These are phyloP conservation scores for Ploceus nigricollis DNA, from an alignment of 2,113 vertebrate species.

Conservation along the genomic window DNA sequence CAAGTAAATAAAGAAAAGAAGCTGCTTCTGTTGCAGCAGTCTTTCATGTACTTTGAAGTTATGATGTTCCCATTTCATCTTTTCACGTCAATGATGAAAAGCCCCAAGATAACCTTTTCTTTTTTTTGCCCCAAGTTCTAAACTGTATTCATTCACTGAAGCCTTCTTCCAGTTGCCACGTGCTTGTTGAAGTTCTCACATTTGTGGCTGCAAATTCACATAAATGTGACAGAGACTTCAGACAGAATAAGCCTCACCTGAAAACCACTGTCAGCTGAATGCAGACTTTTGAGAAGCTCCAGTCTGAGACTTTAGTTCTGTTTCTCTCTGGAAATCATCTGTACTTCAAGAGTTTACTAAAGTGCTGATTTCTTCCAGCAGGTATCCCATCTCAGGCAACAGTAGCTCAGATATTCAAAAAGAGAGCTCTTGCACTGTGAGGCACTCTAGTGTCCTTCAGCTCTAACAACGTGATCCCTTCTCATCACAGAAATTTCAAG, in stretches of 20 bases:
- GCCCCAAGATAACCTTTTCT: not conserved
- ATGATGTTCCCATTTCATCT: not conserved
- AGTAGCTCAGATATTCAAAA: not conserved
- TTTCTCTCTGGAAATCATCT: not conserved
- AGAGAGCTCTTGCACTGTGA: not conserved
- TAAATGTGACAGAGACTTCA: not conserved
- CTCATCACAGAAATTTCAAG: not conserved
- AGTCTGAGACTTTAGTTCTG: not conserved
- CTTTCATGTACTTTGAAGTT: not conserved
- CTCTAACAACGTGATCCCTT: not conserved
- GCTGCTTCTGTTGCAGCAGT: not conserved
- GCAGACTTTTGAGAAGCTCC: not conserved
- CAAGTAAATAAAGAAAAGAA: not conserved
- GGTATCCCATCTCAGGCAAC: not conserved
- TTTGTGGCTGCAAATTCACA: not conserved
- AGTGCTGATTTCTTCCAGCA: not conserved
- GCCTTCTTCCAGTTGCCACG: not conserved
- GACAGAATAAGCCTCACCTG: not conserved
- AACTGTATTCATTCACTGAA: not conserved
- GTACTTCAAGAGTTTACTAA: not conserved
- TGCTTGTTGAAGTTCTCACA: not conserved
- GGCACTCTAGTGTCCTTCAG: not conserved
- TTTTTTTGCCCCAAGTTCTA: not conserved
- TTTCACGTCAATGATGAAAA: not conserved
- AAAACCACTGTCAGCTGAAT: not conserved